These are phyloP conservation scores for Crotalus viridis DNA, from an alignment of 2,113 vertebrate species.

Conservation along the genomic window DNA sequence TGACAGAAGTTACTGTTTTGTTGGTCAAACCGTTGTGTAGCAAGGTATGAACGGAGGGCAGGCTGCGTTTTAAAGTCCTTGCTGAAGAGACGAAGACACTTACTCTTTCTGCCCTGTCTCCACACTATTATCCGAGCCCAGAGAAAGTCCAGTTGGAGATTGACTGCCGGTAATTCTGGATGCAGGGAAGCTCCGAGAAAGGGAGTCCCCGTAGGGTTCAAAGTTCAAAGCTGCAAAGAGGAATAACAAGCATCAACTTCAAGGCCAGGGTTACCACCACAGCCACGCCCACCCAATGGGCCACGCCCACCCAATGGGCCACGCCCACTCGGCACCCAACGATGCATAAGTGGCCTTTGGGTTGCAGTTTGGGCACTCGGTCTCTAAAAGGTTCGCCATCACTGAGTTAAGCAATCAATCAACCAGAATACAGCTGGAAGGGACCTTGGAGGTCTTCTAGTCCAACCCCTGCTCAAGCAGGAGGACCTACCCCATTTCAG, in stretches of 20 bases:
- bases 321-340: no score
- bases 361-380: no score
- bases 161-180: constrained; percentile 83
- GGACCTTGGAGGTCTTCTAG: no score
- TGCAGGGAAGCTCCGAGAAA: constrained; percentile 80
- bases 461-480: no score
- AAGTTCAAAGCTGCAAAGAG: constrained; percentile 83
- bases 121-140: constrained; percentile 86
- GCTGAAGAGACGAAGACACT: constrained; percentile 48
- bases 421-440: no score
- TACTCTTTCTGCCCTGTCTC: constrained; percentile 85
- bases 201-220: constrained; percentile 88
- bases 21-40: background rate
- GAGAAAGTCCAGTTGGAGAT: constrained; percentile 87
- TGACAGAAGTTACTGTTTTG: background rate
- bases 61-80: background rate
- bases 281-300: no score
- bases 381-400: no score
- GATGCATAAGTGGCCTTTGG: no score
- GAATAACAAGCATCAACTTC: constrained; percentile 24
- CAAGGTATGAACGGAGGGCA: background rate
- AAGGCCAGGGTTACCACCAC: no score
- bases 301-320: no score
- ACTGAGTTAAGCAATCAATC: background rate
- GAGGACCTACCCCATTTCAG: no score